Conservation (phyloP, 35 echinoderm and acorn worm species). For the Amphiura filiformis region DNA sequence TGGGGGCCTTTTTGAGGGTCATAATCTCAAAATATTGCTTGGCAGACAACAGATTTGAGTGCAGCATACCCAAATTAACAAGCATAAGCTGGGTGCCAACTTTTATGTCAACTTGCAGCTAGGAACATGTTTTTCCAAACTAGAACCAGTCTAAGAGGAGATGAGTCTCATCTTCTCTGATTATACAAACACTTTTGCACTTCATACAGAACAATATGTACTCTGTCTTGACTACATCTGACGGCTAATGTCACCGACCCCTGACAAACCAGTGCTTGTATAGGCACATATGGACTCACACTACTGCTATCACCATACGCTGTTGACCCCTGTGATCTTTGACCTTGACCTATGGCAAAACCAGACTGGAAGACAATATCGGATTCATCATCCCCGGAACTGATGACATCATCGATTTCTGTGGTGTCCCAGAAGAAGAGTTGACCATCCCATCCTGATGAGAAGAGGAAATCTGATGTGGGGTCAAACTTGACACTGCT, state of each 20-base stretch:
- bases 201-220: conserved; percentile 45
- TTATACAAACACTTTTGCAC: conserved; percentile 20
- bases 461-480: conserved; percentile 44
- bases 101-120: too few species aligned
- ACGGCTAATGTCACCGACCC: not conserved
- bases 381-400: conserved; percentile 29
- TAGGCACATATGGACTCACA: conserved; percentile 29
- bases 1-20: too few species aligned
- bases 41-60: too few species aligned
- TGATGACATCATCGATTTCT: conserved; percentile 78
- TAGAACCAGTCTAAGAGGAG: too few species aligned
- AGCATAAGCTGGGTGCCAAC: too few species aligned
- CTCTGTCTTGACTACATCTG: conserved; percentile 28
- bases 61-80: too few species aligned
- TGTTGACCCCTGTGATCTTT: conserved; percentile 24
- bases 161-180: too few species aligned
- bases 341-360: conserved; percentile 58
- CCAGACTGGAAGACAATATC: conserved; percentile 61
- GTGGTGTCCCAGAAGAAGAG: conserved; percentile 64
- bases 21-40: too few species aligned
- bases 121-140: too few species aligned
- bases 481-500: conserved; percentile 66
- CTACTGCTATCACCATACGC: not conserved
- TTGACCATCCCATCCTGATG: conserved; percentile 74
- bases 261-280: not conserved